These are phyloP conservation scores for Pyrrhosoma nymphula DNA, from an alignment of 2,888 invertebrate species.

Conservation along the genomic window DNA sequence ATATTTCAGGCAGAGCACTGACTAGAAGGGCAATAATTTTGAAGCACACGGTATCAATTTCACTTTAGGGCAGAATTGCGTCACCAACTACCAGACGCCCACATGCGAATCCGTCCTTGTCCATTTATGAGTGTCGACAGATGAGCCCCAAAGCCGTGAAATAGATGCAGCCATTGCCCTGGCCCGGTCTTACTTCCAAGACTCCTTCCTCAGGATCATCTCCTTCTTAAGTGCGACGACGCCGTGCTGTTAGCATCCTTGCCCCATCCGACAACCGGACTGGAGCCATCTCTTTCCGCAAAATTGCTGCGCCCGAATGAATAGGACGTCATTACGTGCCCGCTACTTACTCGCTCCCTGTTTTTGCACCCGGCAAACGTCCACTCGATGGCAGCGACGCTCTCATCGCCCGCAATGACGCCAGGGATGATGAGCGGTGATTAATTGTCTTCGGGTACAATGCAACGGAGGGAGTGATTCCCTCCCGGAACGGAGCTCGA, in stretches of 20 bases:
- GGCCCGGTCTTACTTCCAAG: background rate
- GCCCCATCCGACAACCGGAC: background rate
- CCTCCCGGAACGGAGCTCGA: background rate
- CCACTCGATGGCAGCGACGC: slow-evolving; percentile 11
- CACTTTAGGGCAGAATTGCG: no score
- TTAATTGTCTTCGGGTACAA: slow-evolving; percentile 19
- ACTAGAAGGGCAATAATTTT: no score
- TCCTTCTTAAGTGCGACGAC: background rate
- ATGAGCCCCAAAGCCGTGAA: background rate
- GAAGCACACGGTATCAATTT: no score
- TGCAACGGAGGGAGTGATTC: background rate
- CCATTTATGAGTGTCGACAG: background rate
- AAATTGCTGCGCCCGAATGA: slow-evolving; percentile 39
- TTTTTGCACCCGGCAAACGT: slow-evolving; percentile 34
- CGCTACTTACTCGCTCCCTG: slow-evolving; percentile 24
- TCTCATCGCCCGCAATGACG: background rate
- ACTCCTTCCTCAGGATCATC: background rate
- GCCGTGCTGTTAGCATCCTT: background rate
- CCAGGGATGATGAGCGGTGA: slow-evolving; percentile 21
- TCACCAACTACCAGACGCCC: no score
- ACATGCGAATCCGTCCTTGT: background rate
- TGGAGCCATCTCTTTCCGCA: background rate
- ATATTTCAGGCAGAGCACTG: no score
- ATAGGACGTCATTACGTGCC: slow-evolving; percentile 9
- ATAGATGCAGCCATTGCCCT: background rate